phyloP scores from a whole-genome alignment of 2,888 invertebrate genomes.

The Empis stercorea region DNA sequence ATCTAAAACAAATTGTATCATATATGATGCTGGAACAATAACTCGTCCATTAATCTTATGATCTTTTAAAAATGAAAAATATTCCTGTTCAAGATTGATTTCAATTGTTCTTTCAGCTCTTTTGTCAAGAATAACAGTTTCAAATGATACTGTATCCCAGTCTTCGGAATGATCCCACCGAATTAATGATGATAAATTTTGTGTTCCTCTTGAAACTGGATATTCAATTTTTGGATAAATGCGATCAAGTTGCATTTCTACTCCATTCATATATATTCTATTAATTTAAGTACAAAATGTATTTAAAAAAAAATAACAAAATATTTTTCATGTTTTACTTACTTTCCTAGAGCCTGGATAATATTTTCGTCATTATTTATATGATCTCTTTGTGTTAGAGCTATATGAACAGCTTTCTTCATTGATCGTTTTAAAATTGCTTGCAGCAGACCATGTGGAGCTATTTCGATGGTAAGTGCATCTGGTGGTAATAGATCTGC shows the following conservation, averaged over 20 bases:
- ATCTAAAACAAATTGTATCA: conserved; percentile 46
- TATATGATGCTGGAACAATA: conserved; percentile 63
- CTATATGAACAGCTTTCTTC: conserved; percentile 40
- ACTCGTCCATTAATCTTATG: conserved; percentile 70
- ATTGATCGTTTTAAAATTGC: conserved; percentile 48
- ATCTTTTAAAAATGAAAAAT: conserved; percentile 54
- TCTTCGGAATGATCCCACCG: conserved; percentile 67
- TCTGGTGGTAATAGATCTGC: conserved; percentile 44
- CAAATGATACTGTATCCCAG: no score
- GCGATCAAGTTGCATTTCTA: conserved; percentile 56
- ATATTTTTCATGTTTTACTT: conserved; percentile 19
- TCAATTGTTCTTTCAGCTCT: no score
- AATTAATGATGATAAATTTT: conserved; percentile 65
- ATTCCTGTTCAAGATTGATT: conserved; percentile 40
- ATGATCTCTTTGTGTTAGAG: conserved; percentile 44
- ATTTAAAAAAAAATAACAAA: not conserved
- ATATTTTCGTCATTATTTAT: conserved; percentile 33
- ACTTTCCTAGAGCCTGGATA: conserved; percentile 34
- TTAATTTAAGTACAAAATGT: conserved; percentile 8
- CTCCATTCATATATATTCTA: conserved; percentile 58
- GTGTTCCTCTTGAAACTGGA: conserved; percentile 75
- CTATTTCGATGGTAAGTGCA: conserved; percentile 51
- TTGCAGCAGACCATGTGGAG: conserved; percentile 53
- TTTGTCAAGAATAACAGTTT: no score
- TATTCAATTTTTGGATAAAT: conserved; percentile 61